Percentiles rank a stretch among this genome's conserved stretches.
These are phyloP conservation scores for Cryptotermes secundus DNA, from an alignment of 1,140 invertebrate species.

Conservation along the genomic window DNA sequence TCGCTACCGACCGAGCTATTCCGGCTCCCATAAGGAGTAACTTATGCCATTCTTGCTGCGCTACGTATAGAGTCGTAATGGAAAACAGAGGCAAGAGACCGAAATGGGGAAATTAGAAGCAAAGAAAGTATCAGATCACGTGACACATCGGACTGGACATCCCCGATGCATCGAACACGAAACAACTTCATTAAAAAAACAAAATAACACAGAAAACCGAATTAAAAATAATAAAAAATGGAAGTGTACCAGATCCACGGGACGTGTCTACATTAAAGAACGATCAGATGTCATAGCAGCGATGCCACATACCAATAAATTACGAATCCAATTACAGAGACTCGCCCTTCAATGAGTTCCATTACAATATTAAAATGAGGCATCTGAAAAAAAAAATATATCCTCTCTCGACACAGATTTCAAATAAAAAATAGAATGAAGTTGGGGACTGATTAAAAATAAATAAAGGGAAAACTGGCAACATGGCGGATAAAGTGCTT, in stretches of 20 bases:
- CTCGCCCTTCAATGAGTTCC: background rate
- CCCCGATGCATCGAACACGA: background rate
- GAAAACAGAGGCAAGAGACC: background rate
- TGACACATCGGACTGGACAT: background rate
- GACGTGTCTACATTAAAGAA: constrained; percentile 11
- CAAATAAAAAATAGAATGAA: constrained; percentile 18
- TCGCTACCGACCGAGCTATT: no score
- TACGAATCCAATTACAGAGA: constrained; percentile 13
- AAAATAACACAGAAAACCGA: background rate
- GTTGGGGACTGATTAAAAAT: constrained; percentile 16
- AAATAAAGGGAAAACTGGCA: background rate
- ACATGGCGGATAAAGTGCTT: background rate
- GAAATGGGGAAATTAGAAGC: background rate
- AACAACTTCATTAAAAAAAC: background rate
- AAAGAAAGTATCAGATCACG: background rate
- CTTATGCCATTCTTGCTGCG: background rate
- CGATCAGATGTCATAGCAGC: background rate
- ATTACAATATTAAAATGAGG: constrained; percentile 20
- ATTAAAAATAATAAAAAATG: background rate
- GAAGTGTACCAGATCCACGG: background rate
- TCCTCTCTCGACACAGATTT: background rate
- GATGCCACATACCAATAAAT: background rate
- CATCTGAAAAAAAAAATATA: background rate
- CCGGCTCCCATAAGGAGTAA: background rate
- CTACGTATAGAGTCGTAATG: background rate